phyloP scores from a whole-genome alignment of 1,140 invertebrate species.

The Oryctes rhinoceros region DNA sequence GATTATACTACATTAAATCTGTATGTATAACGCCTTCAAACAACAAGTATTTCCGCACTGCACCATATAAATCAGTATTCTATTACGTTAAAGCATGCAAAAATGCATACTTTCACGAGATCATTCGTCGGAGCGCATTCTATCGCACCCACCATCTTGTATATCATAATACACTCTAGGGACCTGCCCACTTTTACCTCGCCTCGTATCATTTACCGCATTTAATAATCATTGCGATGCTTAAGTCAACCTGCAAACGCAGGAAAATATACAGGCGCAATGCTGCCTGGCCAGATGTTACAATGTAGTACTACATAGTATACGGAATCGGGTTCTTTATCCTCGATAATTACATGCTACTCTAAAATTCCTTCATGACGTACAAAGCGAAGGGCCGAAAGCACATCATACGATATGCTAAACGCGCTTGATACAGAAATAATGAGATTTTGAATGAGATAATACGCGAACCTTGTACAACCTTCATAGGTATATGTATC shows the following conservation, averaged over 20 bases:
- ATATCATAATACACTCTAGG: neutral
- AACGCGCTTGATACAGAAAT: conserved; percentile 8
- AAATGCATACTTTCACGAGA: neutral
- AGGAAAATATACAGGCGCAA: neutral
- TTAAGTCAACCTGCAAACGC: neutral
- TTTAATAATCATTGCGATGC: conserved; percentile 12
- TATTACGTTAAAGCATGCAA: neutral
- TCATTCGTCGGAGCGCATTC: neutral
- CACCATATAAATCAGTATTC: neutral
- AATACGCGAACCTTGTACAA: neutral
- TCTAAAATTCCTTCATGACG: conserved; percentile 13
- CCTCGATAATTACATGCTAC: conserved; percentile 4
- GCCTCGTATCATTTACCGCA: conserved; percentile 1
- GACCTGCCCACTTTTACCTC: neutral
- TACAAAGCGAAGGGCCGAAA: neutral
- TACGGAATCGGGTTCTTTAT: neutral
- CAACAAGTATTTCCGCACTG: neutral
- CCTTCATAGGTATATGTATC: neutral
- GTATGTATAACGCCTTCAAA: neutral
- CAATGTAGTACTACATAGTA: neutral
- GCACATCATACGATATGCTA: neutral
- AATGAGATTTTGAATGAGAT: neutral
- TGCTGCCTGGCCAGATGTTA: neutral
- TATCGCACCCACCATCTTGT: conserved; percentile 4
- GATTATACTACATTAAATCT: neutral